Base-by-base conservation (phyloP, 2,797 vertebrate genomes). In the Leptatherina wallacei region DNA sequence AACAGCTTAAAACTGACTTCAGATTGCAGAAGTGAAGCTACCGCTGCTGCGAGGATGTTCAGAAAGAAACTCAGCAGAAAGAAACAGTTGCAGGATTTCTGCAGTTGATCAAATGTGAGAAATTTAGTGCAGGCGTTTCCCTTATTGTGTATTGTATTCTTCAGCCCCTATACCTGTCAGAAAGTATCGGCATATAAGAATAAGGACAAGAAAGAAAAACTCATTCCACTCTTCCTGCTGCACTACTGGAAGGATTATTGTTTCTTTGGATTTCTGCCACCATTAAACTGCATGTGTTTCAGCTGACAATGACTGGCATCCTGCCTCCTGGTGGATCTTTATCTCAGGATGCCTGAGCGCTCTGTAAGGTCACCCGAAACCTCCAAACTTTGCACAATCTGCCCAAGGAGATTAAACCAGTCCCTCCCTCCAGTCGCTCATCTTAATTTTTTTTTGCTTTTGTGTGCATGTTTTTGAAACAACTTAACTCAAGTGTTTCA, bases 271-370 rank as follows among this genome's bases (percentile, higher is more conserved):
- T 81, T 62, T 38, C 52, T 61, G 76, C 78, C 75, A 78, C 57
- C 52, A 63, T 59, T 74, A 78, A 55, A 60, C 71, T 65, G 36
- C 62, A 42, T 75, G 73, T 71, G 75, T 71, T 69, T 71, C 63
- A 47, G 11, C 61, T 77, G 66, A 87, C 83, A 87, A 85, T 87
- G 84, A 79, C 78, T 85, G 85, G 80, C 88, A 82, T 44, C 44
- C 54, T 80, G 80, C 83, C 79, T 77, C 61, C 36, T 70, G 51
- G 54, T 64, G 73, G 68, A 80, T 77, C 69, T 73, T 81, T 81
- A 70, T 81, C 83, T 71, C 70, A 18, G 1, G 36, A 74, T 56
- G 64, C 69, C 61, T 65, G 75, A 77, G 63, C 58, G 61, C 66
- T 70, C 49, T 29, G 36, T 40, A 32, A 40, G 62, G 64, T 81